A percentile compares a stretch with the other conserved stretches of the same genome.
Conservation (phyloP, 2,888 invertebrate genomes). For the Drosophila antonietae region DNA sequence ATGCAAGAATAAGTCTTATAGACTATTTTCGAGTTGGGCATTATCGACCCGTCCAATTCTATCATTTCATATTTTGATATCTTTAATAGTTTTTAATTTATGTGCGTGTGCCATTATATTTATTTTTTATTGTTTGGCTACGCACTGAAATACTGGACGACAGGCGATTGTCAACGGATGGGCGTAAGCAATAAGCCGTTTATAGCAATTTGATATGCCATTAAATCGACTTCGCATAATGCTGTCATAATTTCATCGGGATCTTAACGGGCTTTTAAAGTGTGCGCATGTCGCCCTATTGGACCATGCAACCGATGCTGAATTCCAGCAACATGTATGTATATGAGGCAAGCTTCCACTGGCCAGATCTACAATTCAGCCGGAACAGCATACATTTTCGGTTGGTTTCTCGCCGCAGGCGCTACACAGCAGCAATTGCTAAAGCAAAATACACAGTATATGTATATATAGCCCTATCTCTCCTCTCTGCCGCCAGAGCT, state of each 20-base stretch:
- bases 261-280: constrained; percentile 34
- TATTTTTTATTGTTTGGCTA: constrained; percentile 63
- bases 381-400: constrained; percentile 75
- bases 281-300: constrained; percentile 2
- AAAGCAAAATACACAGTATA: constrained; percentile 36
- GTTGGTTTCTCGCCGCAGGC: constrained; percentile 62
- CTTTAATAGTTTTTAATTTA: constrained; percentile 72
- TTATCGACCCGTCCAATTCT: rapidly evolving
- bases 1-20: background rate
- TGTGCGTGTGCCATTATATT: constrained; percentile 63
- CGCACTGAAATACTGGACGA: constrained; percentile 38
- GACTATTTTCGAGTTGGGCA: background rate
- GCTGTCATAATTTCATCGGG: constrained; percentile 47
- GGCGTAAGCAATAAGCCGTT: constrained; percentile 28
- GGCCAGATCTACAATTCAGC: constrained; percentile 69
- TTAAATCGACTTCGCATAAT: constrained; percentile 52
- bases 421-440: constrained; percentile 30
- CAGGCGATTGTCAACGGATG: constrained; percentile 60
- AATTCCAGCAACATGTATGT: constrained; percentile 10
- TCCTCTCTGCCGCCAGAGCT: background rate
- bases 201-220: constrained; percentile 43
- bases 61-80: constrained; percentile 44
- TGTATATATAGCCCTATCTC: constrained; percentile 1
- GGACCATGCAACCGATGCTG: constrained; percentile 22
- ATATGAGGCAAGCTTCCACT: constrained; percentile 24